phyloP scores from a whole-genome alignment of 2,113 vertebrate genomes.

The Numenius arquata region DNA sequence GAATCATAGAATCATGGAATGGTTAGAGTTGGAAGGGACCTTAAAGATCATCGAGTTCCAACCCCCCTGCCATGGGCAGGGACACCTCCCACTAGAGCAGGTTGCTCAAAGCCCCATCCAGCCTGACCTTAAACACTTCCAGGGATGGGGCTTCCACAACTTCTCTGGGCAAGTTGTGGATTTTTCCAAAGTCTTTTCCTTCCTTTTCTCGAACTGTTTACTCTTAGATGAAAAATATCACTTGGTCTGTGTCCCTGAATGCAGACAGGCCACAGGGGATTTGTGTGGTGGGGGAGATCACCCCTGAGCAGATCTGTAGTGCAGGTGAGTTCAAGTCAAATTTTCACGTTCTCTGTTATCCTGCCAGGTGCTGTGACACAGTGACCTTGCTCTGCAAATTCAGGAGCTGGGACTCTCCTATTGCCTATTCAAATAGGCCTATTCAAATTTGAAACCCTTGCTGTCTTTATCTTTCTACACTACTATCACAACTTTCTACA shows the following conservation, averaged over 20 bases:
- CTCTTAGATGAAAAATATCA: background rate
- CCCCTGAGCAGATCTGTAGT: background rate
- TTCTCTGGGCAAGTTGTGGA: too few species aligned
- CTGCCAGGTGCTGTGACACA: background rate
- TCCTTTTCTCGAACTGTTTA: background rate
- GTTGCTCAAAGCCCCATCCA: too few species aligned
- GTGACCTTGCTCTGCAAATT: background rate
- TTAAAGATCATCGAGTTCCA: too few species aligned
- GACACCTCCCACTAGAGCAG: too few species aligned
- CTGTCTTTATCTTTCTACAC: background rate
- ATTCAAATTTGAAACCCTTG: background rate
- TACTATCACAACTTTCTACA: background rate
- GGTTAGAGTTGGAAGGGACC: too few species aligned
- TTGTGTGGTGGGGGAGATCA: background rate
- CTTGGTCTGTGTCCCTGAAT: background rate
- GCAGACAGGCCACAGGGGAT: background rate
- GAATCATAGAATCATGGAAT: too few species aligned
- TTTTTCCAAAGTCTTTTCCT: too few species aligned
- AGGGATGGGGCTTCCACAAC: too few species aligned
- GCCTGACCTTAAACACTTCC: too few species aligned
- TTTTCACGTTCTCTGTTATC: background rate
- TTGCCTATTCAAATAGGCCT: background rate
- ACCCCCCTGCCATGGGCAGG: too few species aligned
- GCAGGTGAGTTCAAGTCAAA: background rate
- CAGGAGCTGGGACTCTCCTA: background rate